These are phyloP conservation scores for Cepaea hortensis DNA, from an alignment of 2,888 invertebrate genomes.

Conservation along the genomic window DNA sequence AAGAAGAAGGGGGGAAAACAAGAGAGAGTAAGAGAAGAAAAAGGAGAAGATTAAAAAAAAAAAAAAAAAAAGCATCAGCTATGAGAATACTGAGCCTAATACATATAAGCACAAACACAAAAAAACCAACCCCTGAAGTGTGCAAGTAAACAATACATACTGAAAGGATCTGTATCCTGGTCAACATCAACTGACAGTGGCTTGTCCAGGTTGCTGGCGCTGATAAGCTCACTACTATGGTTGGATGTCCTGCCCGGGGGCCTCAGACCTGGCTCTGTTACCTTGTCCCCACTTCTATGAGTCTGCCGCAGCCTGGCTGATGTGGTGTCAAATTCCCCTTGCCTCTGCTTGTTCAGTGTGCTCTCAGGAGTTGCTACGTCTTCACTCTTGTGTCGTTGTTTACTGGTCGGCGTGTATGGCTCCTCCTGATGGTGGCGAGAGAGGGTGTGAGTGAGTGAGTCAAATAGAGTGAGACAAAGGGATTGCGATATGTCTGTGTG, in stretches of 20 bases:
- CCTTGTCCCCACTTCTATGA: slow-evolving; percentile 33
- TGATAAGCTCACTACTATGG: slow-evolving; percentile 23
- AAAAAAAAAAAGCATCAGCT: too few species aligned
- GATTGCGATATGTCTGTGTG: too few species aligned
- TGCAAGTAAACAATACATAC: slow-evolving; percentile 22
- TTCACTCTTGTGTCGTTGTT: slow-evolving; percentile 28
- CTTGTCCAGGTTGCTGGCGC: slow-evolving; percentile 40
- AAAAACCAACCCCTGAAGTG: background rate
- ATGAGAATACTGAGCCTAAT: background rate
- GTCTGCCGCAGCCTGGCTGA: slow-evolving; percentile 9
- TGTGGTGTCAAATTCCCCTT: slow-evolving; percentile 13
- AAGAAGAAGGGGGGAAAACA: too few species aligned
- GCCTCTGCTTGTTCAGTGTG: slow-evolving; percentile 1
- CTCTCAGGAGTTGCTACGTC: background rate
- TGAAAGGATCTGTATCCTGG: slow-evolving; percentile 26
- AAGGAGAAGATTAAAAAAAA: too few species aligned
- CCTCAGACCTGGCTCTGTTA: background rate
- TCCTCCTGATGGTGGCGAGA: background rate
- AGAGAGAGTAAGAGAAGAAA: too few species aligned
- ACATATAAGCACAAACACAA: background rate
- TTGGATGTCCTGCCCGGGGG: slow-evolving; percentile 21
- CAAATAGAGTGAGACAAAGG: too few species aligned
- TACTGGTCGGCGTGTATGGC: background rate
- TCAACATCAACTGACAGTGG: slow-evolving; percentile 48
- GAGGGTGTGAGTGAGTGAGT: too few species aligned